Evolutionary conservation across 2,888 invertebrate species (phyloP).

Genomic region (Acleris emargana): DNA sequence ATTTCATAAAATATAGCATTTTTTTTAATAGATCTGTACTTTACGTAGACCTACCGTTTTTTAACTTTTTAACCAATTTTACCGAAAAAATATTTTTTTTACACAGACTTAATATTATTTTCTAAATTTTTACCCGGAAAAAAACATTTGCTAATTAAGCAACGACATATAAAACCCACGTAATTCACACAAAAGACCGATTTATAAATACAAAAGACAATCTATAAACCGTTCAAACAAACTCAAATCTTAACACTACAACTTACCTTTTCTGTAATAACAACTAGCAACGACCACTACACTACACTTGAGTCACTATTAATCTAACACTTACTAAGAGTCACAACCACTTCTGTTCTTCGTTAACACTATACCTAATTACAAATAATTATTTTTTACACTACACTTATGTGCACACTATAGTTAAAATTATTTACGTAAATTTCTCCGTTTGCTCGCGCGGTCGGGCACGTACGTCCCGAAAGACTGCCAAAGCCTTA

Average conservation of each 20-base stretch:
- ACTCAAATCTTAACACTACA: neutral
- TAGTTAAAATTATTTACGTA: slow-evolving; percentile 19
- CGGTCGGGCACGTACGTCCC: neutral
- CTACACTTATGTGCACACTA: slow-evolving; percentile 7
- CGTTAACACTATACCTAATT: slow-evolving; percentile 14
- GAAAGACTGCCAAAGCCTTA: slow-evolving; percentile 4
- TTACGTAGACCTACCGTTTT: too few species aligned
- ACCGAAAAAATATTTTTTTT: too few species aligned
- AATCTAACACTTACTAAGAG: slow-evolving; percentile 21
- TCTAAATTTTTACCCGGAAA: too few species aligned
- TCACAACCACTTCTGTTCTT: slow-evolving; percentile 30
- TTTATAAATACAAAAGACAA: too few species aligned
- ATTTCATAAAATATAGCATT: too few species aligned
- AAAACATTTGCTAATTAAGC: too few species aligned
- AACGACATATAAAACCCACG: too few species aligned
- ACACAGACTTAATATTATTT: too few species aligned
- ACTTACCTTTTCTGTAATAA: slow-evolving; percentile 9
- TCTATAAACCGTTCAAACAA: too few species aligned
- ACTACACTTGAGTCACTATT: slow-evolving; percentile 14
- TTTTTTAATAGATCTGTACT: too few species aligned
- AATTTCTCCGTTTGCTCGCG: neutral
- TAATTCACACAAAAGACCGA: too few species aligned
- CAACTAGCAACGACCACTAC: slow-evolving; percentile 16
- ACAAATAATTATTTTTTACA: slow-evolving; percentile 20
- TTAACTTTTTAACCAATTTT: too few species aligned